These are phyloP conservation scores for Oncorhynchus gorbuscha DNA, from an alignment of 2,113 vertebrate species.

Conservation along the genomic window DNA sequence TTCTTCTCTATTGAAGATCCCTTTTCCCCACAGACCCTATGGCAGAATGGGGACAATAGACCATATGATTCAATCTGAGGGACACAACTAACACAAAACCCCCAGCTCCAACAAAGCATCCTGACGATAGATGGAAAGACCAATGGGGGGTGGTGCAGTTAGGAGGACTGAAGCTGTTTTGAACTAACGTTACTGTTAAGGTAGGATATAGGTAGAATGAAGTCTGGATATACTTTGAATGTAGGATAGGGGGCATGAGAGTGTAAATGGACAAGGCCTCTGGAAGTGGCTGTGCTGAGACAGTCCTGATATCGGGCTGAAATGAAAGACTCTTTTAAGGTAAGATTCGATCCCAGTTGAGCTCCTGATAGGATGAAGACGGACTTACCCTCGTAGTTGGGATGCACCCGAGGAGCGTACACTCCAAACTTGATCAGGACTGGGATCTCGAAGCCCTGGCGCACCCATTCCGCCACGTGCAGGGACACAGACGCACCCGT, in stretches of 20 bases:
- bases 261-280: too few relatives aligned
- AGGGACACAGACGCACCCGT: conserved; percentile 62
- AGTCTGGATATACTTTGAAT: too few relatives aligned
- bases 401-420: conserved; percentile 84
- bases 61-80: conserved; percentile 45
- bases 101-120: background rate
- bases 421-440: conserved; percentile 92
- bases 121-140: background rate
- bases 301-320: background rate
- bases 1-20: conserved; percentile 50
- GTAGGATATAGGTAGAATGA: background rate
- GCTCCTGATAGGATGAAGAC: background rate
- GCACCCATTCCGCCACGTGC: conserved; percentile 93
- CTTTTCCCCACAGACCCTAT: conserved; percentile 49
- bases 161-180: background rate
- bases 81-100: conserved; percentile 13
- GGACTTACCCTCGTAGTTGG: conserved; percentile 84
- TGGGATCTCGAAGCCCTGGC: conserved; percentile 84
- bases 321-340: background rate
- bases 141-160: conserved; percentile 42
- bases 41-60: conserved; percentile 53
- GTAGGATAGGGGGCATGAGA: too few relatives aligned
- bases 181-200: background rate
- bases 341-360: background rate
- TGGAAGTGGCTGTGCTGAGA: too few relatives aligned